Evolutionary conservation across 2,113 vertebrate genomes (phyloP).

Genomic region (Phycodurus eques): DNA sequence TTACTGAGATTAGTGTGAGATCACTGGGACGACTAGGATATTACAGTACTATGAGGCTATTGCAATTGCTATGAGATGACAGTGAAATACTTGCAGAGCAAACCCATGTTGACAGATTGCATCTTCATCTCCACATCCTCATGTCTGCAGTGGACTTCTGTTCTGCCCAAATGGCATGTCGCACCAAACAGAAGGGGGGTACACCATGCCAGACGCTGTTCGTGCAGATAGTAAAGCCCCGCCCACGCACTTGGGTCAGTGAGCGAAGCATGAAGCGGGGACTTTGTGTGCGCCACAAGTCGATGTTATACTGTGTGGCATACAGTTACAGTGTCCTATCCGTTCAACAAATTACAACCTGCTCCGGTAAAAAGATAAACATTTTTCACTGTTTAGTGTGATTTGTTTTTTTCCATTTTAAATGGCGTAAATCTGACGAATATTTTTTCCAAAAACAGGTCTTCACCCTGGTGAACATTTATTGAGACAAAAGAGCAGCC

Average conservation of each 20-base stretch:
- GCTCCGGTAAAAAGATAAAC: too few species aligned
- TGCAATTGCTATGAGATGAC: background rate
- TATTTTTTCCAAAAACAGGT: too few species aligned
- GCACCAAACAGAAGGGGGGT: background rate
- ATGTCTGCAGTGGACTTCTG: slow-evolving; percentile 35
- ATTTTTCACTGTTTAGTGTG: too few species aligned
- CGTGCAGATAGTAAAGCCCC: slow-evolving; percentile 5
- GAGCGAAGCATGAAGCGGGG: slow-evolving; percentile 29
- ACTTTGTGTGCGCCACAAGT: slow-evolving; percentile 43
- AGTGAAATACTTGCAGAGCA: background rate
- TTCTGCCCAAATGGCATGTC: slow-evolving; percentile 30
- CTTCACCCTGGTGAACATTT: too few species aligned
- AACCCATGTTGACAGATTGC: slow-evolving; percentile 39
- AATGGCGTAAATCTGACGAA: too few species aligned
- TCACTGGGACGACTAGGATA: background rate
- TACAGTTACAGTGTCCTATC: background rate
- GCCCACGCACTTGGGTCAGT: slow-evolving; percentile 31
- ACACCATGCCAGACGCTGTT: slow-evolving; percentile 18
- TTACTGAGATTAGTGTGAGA: too few species aligned
- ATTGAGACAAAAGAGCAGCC: too few species aligned
- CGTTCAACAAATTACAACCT: too few species aligned
- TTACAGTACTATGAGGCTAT: too few species aligned
- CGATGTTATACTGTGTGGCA: slow-evolving; percentile 30
- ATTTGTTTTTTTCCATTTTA: too few species aligned
- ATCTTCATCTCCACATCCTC: slow-evolving; percentile 12